Percentiles rank a stretch among this genome's conserved stretches.
Conservation (phyloP, 1,140 invertebrate genomes). For the Spodoptera frugiperda region DNA sequence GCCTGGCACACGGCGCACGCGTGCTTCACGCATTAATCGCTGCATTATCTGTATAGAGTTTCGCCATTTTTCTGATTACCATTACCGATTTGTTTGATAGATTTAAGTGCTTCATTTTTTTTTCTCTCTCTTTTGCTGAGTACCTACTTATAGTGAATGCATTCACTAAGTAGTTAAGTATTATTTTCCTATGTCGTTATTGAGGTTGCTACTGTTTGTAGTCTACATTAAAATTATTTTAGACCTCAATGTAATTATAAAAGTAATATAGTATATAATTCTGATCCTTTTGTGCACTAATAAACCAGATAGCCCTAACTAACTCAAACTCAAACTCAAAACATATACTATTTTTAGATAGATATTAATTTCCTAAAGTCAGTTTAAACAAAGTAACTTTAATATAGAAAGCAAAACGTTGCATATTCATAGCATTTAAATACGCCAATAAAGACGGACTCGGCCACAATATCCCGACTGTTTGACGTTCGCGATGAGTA, state of each 20-base stretch:
- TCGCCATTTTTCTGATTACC: conserved; percentile 42
- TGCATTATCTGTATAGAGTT: conserved; percentile 45
- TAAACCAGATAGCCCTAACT: too few species aligned
- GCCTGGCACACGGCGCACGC: conserved; percentile 22
- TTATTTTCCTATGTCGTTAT: not conserved
- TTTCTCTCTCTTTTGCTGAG: not conserved
- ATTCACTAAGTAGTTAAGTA: not conserved
- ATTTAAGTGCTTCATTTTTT: conserved; percentile 8
- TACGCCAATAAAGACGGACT: conserved; percentile 70
- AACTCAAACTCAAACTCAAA: too few species aligned
- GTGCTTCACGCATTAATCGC: conserved; percentile 24
- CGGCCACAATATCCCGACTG: conserved; percentile 75
- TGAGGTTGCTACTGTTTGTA: too few species aligned
- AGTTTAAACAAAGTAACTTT: not conserved
- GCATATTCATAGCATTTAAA: conserved; percentile 79
- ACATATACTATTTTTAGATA: too few species aligned
- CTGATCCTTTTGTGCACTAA: too few species aligned
- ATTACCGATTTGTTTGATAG: conserved; percentile 12
- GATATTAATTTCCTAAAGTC: too few species aligned
- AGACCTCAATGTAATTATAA: too few species aligned
- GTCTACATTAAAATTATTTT: too few species aligned
- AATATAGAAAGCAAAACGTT: conserved; percentile 47
- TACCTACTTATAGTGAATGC: too few species aligned
- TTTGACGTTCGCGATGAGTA: conserved; percentile 72
- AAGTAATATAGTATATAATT: too few species aligned